Conservation (phyloP, 2,113 vertebrate species). For the Ivindomyrus marchei region DNA sequence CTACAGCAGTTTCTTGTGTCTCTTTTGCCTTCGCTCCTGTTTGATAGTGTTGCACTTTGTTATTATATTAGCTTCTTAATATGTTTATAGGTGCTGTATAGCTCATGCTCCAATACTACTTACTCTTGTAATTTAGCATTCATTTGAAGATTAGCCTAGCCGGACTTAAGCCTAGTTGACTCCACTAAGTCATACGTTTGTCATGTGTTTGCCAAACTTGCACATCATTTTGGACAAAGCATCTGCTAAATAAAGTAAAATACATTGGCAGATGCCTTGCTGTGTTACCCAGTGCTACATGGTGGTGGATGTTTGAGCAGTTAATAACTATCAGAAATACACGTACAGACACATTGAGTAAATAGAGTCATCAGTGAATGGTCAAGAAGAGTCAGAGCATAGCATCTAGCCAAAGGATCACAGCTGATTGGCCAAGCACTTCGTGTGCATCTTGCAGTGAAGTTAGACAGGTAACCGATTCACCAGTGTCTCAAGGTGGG, state of each 20-base stretch:
- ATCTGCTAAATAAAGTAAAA: background rate
- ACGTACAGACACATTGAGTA: background rate
- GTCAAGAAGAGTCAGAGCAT: too few species aligned
- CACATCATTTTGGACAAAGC: background rate
- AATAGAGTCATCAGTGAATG: background rate
- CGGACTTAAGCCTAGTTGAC: background rate
- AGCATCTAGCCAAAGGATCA: background rate
- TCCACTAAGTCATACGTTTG: background rate
- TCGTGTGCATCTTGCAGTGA: conserved; percentile 20
- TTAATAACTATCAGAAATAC: background rate
- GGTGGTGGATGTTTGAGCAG: background rate
- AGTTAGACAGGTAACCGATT: conserved; percentile 34
- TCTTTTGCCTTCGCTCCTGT: background rate
- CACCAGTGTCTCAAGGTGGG: background rate
- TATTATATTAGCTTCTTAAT: background rate
- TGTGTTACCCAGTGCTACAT: background rate
- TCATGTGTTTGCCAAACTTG: background rate
- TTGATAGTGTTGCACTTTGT: background rate
- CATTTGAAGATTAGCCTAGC: background rate
- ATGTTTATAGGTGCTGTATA: background rate
- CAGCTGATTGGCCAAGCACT: background rate
- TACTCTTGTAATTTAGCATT: background rate
- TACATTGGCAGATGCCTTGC: background rate
- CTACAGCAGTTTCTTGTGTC: background rate
- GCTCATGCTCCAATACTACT: background rate